Conservation (phyloP, 53 echinoderm and acorn worm species). For the Holothuria leucospilota region DNA sequence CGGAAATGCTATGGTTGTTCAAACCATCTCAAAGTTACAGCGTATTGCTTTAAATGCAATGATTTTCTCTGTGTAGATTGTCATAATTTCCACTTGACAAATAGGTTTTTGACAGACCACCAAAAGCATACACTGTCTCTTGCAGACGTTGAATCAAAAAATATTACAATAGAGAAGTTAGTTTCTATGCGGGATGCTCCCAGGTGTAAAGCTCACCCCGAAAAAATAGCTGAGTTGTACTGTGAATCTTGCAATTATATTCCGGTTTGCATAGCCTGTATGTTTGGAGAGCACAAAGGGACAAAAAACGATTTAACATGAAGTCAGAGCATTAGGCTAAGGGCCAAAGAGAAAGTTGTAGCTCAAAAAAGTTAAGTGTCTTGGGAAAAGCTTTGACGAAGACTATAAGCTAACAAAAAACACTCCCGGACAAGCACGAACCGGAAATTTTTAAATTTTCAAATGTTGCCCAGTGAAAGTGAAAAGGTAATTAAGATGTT, state of each 20-base stretch:
- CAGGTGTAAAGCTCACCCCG: background rate
- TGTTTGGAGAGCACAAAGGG: background rate
- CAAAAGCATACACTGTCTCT: too few relatives aligned
- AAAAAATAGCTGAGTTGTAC: background rate
- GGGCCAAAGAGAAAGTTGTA: background rate
- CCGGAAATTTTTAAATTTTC: background rate
- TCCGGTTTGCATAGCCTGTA: background rate
- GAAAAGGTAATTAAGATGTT: background rate
- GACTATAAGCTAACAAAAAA: background rate
- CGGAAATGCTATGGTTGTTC: too few relatives aligned
- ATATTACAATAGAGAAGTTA: background rate
- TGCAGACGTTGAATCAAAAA: too few relatives aligned
- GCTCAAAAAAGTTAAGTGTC: background rate
- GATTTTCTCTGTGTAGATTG: background rate
- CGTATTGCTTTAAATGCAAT: too few relatives aligned
- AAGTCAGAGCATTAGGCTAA: background rate
- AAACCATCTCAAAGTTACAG: too few relatives aligned
- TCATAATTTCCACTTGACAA: background rate
- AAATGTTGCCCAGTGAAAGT: background rate
- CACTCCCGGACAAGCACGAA: background rate
- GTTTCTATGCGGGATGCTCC: too few relatives aligned
- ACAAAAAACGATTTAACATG: background rate
- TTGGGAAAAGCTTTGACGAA: background rate
- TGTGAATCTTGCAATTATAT: background rate
- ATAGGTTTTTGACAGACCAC: background rate